Percentiles rank a stretch among this genome's conserved stretches.
Conservation (phyloP, 2,888 invertebrate genomes). For the Megamerina dolium region DNA sequence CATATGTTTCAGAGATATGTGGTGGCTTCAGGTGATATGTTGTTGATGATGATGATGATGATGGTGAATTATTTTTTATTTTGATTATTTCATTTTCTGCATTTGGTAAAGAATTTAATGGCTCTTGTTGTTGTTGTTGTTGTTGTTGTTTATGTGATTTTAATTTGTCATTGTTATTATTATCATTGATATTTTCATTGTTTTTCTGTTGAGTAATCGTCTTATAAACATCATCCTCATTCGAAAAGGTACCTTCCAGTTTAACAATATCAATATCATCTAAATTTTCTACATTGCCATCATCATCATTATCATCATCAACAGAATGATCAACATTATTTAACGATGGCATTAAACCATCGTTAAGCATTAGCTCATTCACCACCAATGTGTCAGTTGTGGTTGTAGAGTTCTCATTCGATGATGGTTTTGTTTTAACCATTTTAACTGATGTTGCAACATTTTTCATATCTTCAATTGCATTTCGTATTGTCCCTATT, state of each 20-base stretch:
- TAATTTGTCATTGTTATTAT: constrained; percentile 9
- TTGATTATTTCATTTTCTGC: constrained; percentile 14
- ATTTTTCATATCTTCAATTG: not conserved
- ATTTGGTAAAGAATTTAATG: not conserved
- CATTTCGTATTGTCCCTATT: not conserved
- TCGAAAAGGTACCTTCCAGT: constrained; percentile 32
- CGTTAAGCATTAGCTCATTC: constrained; percentile 44
- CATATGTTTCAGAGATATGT: constrained; percentile 31
- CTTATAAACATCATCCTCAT: constrained; percentile 41
- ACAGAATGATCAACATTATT: no score
- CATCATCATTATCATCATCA: constrained; percentile 18
- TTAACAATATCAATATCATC: constrained; percentile 45
- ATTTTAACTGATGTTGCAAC: constrained; percentile 1
- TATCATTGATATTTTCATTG: no score
- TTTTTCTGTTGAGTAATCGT: no score
- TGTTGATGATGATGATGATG: no score
- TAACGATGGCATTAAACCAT: constrained; percentile 31
- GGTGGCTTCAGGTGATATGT: constrained; percentile 35
- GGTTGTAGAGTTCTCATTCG: constrained; percentile 5
- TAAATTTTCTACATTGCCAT: constrained; percentile 21
- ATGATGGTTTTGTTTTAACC: constrained; percentile 1
- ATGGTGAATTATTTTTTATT: not conserved
- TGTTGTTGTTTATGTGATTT: not conserved
- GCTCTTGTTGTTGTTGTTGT: constrained; percentile 16
- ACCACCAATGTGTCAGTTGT: constrained; percentile 24